These are phyloP conservation scores for Drosophila prosaltans DNA, from an alignment of 1,140 invertebrate genomes.

Conservation along the genomic window DNA sequence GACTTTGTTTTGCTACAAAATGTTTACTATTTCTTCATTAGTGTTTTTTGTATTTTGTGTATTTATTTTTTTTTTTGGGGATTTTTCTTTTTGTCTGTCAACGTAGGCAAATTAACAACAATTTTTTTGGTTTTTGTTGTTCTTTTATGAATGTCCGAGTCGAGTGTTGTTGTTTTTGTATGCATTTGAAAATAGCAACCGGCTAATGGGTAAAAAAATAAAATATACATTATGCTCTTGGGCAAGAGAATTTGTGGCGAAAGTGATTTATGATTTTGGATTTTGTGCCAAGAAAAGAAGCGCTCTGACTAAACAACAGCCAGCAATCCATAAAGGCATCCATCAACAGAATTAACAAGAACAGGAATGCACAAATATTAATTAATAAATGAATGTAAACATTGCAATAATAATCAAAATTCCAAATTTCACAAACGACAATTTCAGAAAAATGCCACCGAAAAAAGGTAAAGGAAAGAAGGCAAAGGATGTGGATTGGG, in stretches of 20 bases:
- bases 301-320: conserved; percentile 29
- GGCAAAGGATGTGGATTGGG: conserved; percentile 64
- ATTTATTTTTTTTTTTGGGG: conserved; percentile 3
- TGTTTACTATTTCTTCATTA: background rate
- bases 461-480: conserved; percentile 50
- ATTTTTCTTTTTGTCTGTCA: conserved; percentile 57
- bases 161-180: conserved; percentile 6
- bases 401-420: conserved; percentile 12
- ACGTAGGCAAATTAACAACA: conserved; percentile 62
- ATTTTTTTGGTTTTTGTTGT: conserved; percentile 26
- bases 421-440: background rate
- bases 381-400: conserved; percentile 35
- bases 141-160: conserved; percentile 22
- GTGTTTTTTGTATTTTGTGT: background rate
- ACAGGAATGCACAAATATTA: conserved; percentile 34
- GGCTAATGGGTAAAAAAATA: conserved; percentile 53
- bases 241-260: conserved; percentile 40
- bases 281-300: conserved; percentile 41
- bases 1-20: conserved; percentile 1
- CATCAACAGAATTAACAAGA: conserved; percentile 26
- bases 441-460: background rate
- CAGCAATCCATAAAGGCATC: conserved; percentile 43
- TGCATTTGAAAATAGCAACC: conserved; percentile 61
- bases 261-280: conserved; percentile 63
- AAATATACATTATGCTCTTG: conserved; percentile 29